phyloP scores from a whole-genome alignment of 2,797 vertebrate species.

The Sebastes aleutianus region DNA sequence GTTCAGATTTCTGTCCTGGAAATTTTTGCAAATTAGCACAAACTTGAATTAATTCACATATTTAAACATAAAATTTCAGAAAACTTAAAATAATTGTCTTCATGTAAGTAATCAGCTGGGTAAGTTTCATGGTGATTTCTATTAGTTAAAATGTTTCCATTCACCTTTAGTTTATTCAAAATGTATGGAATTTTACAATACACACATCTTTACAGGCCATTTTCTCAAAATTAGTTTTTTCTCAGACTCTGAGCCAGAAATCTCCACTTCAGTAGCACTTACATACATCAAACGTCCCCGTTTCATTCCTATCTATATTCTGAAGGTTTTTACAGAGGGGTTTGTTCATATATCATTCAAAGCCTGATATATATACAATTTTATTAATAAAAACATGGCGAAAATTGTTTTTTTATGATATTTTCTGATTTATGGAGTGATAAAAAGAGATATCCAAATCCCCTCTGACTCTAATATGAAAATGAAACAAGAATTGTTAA shows the following conservation, averaged over 20 bases:
- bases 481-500: background rate
- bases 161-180: background rate
- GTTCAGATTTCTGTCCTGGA: no score
- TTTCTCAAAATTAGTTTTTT: background rate
- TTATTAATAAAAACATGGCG: background rate
- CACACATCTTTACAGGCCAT: background rate
- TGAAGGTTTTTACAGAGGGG: no score
- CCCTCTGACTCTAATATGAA: background rate
- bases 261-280: no score
- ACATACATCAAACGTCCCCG: no score
- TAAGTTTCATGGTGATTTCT: background rate
- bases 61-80: background rate
- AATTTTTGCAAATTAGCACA: no score
- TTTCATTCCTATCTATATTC: no score
- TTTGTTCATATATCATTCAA: background rate
- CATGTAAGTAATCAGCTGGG: background rate
- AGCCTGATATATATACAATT: background rate
- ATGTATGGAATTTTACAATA: background rate
- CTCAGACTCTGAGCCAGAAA: no score
- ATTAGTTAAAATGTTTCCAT: background rate
- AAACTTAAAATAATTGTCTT: background rate
- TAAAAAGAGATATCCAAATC: background rate
- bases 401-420: background rate
- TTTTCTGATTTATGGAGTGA: background rate
- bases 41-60: background rate